These are phyloP conservation scores for Lagenorhynchus albirostris DNA, from an alignment of 2,113 vertebrate genomes.

Conservation along the genomic window DNA sequence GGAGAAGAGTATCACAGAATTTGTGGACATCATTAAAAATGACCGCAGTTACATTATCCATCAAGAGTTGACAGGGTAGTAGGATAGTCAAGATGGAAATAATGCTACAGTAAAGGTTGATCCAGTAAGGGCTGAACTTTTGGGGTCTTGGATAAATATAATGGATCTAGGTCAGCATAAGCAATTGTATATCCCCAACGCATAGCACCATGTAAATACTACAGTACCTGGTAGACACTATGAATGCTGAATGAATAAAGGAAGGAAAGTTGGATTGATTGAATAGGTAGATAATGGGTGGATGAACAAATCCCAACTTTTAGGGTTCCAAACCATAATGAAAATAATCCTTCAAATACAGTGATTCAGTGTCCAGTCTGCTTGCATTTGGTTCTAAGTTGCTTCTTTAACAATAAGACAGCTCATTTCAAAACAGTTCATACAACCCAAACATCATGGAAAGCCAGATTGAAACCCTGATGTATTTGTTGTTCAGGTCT, in stretches of 20 bases:
- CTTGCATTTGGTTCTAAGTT: neutral
- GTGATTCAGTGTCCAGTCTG: neutral
- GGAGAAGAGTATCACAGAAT: neutral
- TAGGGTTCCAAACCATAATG: neutral
- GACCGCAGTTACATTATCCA: neutral
- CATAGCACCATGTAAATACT: neutral
- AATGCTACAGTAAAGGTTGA: neutral
- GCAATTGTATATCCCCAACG: neutral
- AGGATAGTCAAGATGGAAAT: neutral
- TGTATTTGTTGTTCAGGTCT: neutral
- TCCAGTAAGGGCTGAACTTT: neutral
- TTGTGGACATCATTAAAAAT: neutral
- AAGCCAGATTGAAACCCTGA: neutral
- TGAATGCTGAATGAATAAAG: neutral
- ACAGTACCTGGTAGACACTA: neutral
- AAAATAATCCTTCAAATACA: neutral
- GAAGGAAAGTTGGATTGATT: neutral
- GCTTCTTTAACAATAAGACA: neutral
- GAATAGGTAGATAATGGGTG: neutral
- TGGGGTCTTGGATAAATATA: neutral
- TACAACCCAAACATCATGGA: neutral
- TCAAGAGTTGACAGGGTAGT: neutral
- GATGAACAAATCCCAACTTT: neutral
- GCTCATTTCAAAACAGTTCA: neutral
- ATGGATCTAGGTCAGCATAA: neutral